phyloP scores from a whole-genome alignment of 2,797 vertebrate genomes.

The Acomys russatus region DNA sequence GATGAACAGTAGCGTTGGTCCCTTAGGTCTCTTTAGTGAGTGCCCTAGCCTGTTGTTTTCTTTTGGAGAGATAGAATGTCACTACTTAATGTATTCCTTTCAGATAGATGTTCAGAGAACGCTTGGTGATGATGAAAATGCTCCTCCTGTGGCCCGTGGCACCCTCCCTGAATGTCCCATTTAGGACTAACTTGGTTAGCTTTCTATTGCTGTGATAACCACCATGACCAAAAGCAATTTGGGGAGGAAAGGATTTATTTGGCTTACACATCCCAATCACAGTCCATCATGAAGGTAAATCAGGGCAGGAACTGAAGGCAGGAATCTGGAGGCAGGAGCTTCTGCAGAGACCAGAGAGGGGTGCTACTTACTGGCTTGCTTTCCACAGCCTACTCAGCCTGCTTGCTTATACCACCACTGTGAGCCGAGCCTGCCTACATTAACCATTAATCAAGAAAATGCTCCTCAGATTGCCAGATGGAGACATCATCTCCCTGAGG shows the following conservation, averaged over 20 bases:
- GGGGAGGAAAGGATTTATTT: not conserved
- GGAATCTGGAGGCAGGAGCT: not conserved
- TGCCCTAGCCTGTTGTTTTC: not conserved
- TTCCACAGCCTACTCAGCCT: not conserved
- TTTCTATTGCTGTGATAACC: not conserved
- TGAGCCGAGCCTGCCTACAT: not conserved
- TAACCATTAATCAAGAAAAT: not conserved
- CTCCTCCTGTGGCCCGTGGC: accelerated
- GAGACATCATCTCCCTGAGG: not conserved
- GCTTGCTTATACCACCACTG: not conserved
- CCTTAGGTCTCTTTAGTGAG: not conserved
- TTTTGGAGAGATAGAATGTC: not conserved
- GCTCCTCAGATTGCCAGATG: not conserved
- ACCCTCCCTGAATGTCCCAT: not conserved
- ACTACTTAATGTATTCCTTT: not conserved
- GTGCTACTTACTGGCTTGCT: too few species aligned
- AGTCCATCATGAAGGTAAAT: not conserved
- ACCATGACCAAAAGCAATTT: not conserved
- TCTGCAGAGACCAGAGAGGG: not conserved
- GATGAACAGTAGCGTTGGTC: not conserved
- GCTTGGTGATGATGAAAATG: not conserved
- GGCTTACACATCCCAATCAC: not conserved
- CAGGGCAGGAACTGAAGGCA: not conserved
- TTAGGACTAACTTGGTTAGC: not conserved
- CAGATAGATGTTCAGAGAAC: not conserved